Percentiles rank a stretch among this genome's conserved stretches.
phyloP scores from a whole-genome alignment of 2,113 vertebrate species.

The Polyodon spathula region DNA sequence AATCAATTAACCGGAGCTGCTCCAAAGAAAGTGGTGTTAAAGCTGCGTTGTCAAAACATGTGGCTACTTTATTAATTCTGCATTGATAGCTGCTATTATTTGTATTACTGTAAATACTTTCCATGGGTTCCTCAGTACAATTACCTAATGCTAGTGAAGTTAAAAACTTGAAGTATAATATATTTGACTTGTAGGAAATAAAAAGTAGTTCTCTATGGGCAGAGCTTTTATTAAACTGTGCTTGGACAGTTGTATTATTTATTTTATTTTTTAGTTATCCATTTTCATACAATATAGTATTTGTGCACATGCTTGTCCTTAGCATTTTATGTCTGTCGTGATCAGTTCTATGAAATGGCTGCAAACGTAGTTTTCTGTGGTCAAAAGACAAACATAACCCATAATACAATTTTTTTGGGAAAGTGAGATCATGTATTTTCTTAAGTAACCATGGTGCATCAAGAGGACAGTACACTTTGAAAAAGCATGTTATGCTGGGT shows the following conservation, averaged over 20 bases:
- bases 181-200: slow-evolving; percentile 31
- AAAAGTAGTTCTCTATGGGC: slow-evolving; percentile 21
- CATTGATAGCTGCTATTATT: slow-evolving; percentile 25
- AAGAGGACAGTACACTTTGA: slow-evolving; percentile 40
- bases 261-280: too few species aligned
- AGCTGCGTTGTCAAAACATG: slow-evolving; percentile 11
- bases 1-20: slow-evolving; percentile 17
- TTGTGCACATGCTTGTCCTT: too few species aligned
- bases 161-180: slow-evolving; percentile 8
- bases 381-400: too few species aligned
- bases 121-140: background rate
- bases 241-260: too few species aligned
- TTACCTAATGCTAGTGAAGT: slow-evolving; percentile 5
- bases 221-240: background rate
- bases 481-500: slow-evolving; percentile 39
- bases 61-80: slow-evolving; percentile 27
- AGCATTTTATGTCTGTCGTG: too few species aligned
- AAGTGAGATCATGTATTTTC: slow-evolving; percentile 50
- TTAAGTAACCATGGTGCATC: slow-evolving; percentile 43
- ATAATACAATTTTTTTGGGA: slow-evolving; percentile 24
- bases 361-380: too few species aligned
- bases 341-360: too few species aligned
- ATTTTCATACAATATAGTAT: too few species aligned
- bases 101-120: slow-evolving; percentile 17
- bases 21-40: slow-evolving; percentile 11